These are phyloP conservation scores for Indicator indicator DNA, from an alignment of 2,113 vertebrate genomes.

Conservation along the genomic window DNA sequence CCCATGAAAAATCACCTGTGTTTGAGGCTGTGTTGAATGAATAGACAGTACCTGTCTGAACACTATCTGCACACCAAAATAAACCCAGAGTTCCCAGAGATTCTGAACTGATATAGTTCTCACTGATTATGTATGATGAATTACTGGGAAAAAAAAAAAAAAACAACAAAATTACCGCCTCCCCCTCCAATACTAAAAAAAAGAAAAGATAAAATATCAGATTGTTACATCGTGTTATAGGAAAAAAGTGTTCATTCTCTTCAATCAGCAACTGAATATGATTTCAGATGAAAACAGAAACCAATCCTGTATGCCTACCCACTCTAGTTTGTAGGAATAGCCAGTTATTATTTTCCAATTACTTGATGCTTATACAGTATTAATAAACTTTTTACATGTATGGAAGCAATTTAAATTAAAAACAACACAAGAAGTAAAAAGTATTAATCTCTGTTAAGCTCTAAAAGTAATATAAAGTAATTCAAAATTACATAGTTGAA, in stretches of 20 bases:
- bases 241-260: background rate
- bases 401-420: background rate
- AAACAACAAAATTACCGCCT: no score
- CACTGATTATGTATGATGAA: background rate
- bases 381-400: background rate
- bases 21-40: background rate
- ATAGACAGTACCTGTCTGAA: background rate
- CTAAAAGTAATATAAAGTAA: background rate
- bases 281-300: background rate
- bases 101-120: background rate
- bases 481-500: background rate
- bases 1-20: background rate
- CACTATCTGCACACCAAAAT: background rate
- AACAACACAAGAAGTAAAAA: background rate
- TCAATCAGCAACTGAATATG: background rate
- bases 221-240: rapidly evolving
- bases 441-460: background rate
- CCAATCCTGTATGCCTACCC: background rate
- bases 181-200: background rate
- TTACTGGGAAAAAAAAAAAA: background rate
- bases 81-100: background rate
- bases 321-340: background rate
- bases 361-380: background rate
- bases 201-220: background rate
- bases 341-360: background rate